A percentile compares a stretch with the other conserved stretches of the same genome.
phyloP scores from a whole-genome alignment of 2,888 invertebrate genomes.

The Drosophila paucipuncta region DNA sequence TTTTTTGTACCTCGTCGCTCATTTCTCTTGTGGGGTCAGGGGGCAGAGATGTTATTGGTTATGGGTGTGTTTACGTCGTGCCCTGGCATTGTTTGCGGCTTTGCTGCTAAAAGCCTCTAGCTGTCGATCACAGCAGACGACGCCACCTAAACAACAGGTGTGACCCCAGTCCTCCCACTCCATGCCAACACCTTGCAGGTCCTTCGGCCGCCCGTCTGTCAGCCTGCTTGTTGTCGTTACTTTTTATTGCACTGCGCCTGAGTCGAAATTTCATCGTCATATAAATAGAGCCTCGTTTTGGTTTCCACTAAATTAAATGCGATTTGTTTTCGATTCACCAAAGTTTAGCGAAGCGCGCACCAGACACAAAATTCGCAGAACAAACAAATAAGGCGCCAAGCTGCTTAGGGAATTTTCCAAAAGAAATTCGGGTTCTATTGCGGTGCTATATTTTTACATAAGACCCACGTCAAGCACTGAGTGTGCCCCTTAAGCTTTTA shows the following conservation, averaged over 20 bases:
- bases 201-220: not conserved
- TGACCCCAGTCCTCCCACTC: constrained; percentile 7
- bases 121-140: constrained; percentile 47
- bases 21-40: constrained; percentile 23
- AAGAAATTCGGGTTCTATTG: not conserved
- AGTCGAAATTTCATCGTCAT: constrained; percentile 61
- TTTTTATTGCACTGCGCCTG: constrained; percentile 60
- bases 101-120: constrained; percentile 40
- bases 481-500: not conserved
- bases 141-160: constrained; percentile 70
- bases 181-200: not conserved
- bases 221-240: constrained; percentile 21
- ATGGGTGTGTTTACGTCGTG: constrained; percentile 36
- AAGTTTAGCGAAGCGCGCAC: constrained; percentile 20
- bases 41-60: not conserved
- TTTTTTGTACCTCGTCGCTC: constrained; percentile 27
- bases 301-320: constrained; percentile 79
- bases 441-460: not conserved
- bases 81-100: constrained; percentile 48
- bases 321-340: constrained; percentile 55
- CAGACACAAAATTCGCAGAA: constrained; percentile 9
- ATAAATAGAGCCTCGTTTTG: constrained; percentile 60
- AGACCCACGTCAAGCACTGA: not conserved
- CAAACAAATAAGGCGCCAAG: not conserved
- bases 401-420: not conserved